phyloP scores from a whole-genome alignment of 1,140 invertebrate genomes.

The Dreissena rostriformis region DNA sequence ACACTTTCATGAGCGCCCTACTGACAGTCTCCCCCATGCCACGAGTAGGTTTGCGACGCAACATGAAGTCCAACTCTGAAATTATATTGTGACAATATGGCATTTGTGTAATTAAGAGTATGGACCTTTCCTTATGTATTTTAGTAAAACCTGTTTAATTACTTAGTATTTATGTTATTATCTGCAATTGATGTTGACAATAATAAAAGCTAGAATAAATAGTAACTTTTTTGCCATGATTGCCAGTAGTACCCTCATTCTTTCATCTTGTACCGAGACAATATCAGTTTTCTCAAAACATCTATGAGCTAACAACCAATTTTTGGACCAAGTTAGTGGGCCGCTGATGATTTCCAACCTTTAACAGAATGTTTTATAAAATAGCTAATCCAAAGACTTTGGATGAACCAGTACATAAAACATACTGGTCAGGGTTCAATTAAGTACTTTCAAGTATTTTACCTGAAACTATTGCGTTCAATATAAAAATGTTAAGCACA shows the following conservation, averaged over 20 bases:
- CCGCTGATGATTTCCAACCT: no score
- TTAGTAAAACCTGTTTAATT: background rate
- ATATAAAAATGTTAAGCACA: no score
- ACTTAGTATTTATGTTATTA: no score
- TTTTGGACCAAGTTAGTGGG: no score
- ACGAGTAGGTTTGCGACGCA: conserved; percentile 35
- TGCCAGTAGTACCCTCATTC: background rate
- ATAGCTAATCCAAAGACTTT: no score
- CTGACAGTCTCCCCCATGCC: conserved; percentile 52
- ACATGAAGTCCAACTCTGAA: conserved; percentile 43
- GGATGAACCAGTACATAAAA: no score
- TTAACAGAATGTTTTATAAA: no score
- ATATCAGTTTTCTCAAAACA: background rate
- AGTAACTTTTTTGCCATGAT: background rate
- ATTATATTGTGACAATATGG: background rate
- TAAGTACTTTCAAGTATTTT: no score
- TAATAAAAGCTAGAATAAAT: background rate
- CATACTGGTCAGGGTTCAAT: no score
- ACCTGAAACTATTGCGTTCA: no score
- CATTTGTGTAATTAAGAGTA: background rate
- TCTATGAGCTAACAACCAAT: background rate
- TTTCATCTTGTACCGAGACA: background rate
- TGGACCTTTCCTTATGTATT: background rate
- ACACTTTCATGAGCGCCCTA: conserved; percentile 26
- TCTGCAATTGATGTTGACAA: no score